Percentiles rank a stretch among this genome's conserved stretches.
phyloP scores from a whole-genome alignment of 2,113 vertebrate genomes.

The Oxyura jamaicensis region DNA sequence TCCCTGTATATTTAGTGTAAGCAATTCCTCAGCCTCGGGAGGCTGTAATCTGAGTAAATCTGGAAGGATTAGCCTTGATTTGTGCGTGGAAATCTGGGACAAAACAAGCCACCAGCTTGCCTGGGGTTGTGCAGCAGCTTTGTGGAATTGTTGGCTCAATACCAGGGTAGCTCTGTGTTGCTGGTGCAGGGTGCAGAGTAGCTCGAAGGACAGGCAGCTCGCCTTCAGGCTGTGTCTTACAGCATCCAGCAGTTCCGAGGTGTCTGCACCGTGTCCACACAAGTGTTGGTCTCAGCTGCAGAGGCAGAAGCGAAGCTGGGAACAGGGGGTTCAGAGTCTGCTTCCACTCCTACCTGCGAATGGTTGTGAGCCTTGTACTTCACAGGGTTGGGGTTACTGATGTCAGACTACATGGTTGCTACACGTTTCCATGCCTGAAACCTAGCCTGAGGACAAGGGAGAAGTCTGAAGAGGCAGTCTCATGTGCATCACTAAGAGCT shows the following conservation, averaged over 20 bases:
- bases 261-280: rapidly evolving
- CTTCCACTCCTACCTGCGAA: neutral
- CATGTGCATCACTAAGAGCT: neutral
- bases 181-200: neutral
- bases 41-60: neutral
- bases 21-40: neutral
- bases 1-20: neutral
- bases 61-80: neutral
- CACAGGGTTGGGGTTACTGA: neutral
- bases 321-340: neutral
- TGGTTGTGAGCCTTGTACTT: neutral
- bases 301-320: neutral
- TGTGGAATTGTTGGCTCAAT: neutral
- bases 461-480: neutral
- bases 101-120: neutral
- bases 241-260: neutral
- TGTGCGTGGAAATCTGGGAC: neutral
- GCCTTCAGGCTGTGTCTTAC: neutral
- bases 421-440: neutral
- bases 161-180: neutral
- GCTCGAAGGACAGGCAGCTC: neutral
- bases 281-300: neutral
- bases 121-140: neutral
- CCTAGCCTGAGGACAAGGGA: neutral
- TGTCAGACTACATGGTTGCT: neutral